Base-by-base conservation (phyloP, 2,888 invertebrate species). In the Machimus atricapillus region DNA sequence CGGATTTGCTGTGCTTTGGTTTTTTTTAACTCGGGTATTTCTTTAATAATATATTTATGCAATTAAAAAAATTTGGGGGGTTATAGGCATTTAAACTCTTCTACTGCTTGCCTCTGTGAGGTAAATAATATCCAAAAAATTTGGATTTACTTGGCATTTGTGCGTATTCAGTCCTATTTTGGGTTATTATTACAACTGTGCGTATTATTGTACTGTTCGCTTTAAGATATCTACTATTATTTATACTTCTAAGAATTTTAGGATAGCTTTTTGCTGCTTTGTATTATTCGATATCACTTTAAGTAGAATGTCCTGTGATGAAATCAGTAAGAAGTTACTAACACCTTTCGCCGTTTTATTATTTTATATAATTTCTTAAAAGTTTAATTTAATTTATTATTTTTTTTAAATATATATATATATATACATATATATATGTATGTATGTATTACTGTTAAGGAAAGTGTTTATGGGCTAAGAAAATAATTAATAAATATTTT, bases 41-140 rank as follows among this genome's bases (percentile, higher is more conserved):
- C 58, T 9, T 7, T 58, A 23, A 12, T 14, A 23, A 66, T 66
- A 1, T 52, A 52, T 52, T 7, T 52, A 52, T 66, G 23, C 27
- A 27, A 12, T 66, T 66, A 23, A 40, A 66, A 66, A 4, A 23
- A 12, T 66, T 66, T 12, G 14, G 66, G 23, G 19, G 66, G 27
- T 66, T 23, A 66, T 66, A 66, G 66, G 66, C 27, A 66, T 12
- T 66, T 27, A 66, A 23, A 66, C 66, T 66, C 12, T 66, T 14
- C 9, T 85, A 37, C 34, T 73, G 37, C 27, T 37, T 85, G 43
- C 85, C 85, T 85, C 85, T 85, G 85, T 85, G 85, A 85, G 85
- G 85, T 46, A 85, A 66, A 74, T 66, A 34, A 82, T 83, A 66
- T 46, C 58, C 66, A 31, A 82, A 66, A 82, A n/a, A 82, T 82